These are phyloP conservation scores for Chymomyza caudatula DNA, from an alignment of 2,888 invertebrate genomes.

Conservation along the genomic window DNA sequence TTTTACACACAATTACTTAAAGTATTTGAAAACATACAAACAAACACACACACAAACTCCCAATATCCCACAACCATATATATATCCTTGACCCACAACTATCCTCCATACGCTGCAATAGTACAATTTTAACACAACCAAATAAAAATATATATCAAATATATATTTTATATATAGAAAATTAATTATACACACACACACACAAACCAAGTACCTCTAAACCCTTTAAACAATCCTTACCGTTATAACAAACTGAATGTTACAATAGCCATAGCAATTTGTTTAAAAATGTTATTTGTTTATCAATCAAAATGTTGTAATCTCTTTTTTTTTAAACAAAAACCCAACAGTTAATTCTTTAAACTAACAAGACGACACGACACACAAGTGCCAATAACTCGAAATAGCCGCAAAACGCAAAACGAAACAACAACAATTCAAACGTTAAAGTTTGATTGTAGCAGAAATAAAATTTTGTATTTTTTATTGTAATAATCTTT, in stretches of 20 bases:
- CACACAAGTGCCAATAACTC: conserved; percentile 49
- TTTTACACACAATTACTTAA: conserved; percentile 66
- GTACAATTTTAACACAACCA: conserved; percentile 76
- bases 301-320: conserved; percentile 51
- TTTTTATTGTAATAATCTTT: conserved; percentile 31
- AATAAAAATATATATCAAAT: conserved; percentile 72
- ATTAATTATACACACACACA: conserved; percentile 75
- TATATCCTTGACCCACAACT: conserved; percentile 28
- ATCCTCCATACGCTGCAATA: conserved; percentile 78
- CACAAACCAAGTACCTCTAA: conserved; percentile 75
- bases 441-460: conserved; percentile 13
- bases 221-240: conserved; percentile 43
- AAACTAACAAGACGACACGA: conserved; percentile 10
- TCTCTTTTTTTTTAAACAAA: conserved; percentile 28
- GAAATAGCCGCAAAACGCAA: conserved; percentile 43
- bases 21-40: conserved; percentile 70
- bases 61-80: conserved; percentile 1
- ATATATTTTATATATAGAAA: conserved; percentile 75
- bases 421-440: conserved; percentile 18
- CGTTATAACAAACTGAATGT: conserved; percentile 35
- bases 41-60: conserved; percentile 19
- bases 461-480: conserved; percentile 59
- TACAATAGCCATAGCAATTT: conserved; percentile 65
- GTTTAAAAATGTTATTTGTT: conserved; percentile 63
- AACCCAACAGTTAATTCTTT: conserved; percentile 58